Evolutionary conservation across 1,140 invertebrate genomes (phyloP).

Genomic region (Capitella teleta): DNA sequence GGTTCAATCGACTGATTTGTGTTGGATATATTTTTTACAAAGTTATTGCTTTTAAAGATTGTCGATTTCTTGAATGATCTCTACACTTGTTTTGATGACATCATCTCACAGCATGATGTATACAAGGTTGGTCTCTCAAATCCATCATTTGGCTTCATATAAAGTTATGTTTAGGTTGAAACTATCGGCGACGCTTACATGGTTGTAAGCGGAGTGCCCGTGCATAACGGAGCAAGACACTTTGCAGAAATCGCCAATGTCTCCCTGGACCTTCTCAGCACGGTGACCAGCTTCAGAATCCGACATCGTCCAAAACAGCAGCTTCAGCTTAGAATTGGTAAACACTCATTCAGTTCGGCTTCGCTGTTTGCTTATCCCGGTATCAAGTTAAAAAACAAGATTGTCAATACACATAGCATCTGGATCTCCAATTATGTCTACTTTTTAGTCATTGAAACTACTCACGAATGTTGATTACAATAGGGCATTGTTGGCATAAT

Average conservation of each 20-base stretch:
- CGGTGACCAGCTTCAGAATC: conserved; percentile 73
- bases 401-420: too few relatives aligned
- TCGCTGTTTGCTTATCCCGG: too few relatives aligned
- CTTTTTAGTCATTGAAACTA: too few relatives aligned
- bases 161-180: conserved; percentile 54
- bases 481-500: too few relatives aligned
- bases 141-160: too few relatives aligned
- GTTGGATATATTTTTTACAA: background rate
- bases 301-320: conserved; percentile 70
- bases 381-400: too few relatives aligned
- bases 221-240: conserved; percentile 56
- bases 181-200: conserved; percentile 41
- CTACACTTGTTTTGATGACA: conserved; percentile 90
- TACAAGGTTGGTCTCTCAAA: conserved; percentile 94
- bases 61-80: conserved; percentile 92
- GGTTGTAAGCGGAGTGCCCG: conserved; percentile 40
- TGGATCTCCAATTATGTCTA: too few relatives aligned
- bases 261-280: conserved; percentile 72
- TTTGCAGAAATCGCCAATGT: conserved; percentile 74
- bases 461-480: too few relatives aligned
- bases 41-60: conserved; percentile 60
- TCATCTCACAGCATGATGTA: conserved; percentile 92
- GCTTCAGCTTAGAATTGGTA: conserved; percentile 81
- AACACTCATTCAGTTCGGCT: too few relatives aligned
- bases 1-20: conserved; percentile 17